Evolutionary conservation across 2,113 vertebrate genomes (phyloP), one percentile per base, ranked within the genome.

Genomic region (Psephotus haematonotus): DNA sequence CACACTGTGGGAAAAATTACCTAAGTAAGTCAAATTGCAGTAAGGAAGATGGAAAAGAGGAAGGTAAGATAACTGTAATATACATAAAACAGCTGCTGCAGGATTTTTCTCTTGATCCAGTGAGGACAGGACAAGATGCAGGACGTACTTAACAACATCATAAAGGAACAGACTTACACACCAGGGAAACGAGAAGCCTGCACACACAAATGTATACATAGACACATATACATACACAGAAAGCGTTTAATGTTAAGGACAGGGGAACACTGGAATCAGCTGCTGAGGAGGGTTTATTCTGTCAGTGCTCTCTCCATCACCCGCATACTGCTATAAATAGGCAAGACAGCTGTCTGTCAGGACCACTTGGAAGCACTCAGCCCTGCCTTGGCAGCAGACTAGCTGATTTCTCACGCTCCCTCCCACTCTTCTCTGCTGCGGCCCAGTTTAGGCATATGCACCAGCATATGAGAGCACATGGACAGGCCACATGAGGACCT

Each of bases 261-360:
- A 53, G 43, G 57, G 31, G 35, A 91, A 71, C 43, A 37, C 64
- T 79, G 49, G 37, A 69, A 64, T 53, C 71, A 70, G 62, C 49
- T 59, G 39, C 49, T 2, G 0, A 35, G 25, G 18, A 53, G 23
- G 49, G 59, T 93, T 88, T 79, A 64, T 70, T 79, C 71, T 62
- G 59, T 74, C 49, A 39, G 39, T 16, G 49, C 70, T 74, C 37
- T 55, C 86, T 91, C 37, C 49, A 64, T 57, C 80, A 65, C 59
- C 62, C 31, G 47, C 23, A 23, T 82, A 75, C 8, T 59, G 28
- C 81, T 92, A 92, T 70, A 82, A 95, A 92, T 75, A 95, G 60
- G 76, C 0, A 10, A 82, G 85, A 82, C 88, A 93, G 88, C 85
- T 93, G 88, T 57, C 76, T 91, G 88, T 64, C 60, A 86, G 55